These are phyloP conservation scores for Leptopilina boulardi DNA, from an alignment of 1,140 invertebrate genomes.

Conservation along the genomic window DNA sequence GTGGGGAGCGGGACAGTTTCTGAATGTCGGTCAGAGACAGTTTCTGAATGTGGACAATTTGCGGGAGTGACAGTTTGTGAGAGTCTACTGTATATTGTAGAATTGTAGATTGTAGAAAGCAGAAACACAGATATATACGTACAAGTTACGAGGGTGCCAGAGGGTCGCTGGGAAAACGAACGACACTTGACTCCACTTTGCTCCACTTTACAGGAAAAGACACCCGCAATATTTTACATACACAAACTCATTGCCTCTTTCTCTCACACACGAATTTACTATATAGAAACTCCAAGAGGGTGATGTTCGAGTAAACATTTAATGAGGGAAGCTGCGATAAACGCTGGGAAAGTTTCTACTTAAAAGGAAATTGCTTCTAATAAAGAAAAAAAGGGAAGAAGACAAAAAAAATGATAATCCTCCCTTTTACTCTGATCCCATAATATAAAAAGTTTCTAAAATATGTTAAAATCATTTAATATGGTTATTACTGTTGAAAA, in stretches of 20 bases:
- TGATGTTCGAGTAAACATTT: slow-evolving; percentile 37
- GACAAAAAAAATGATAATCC: slow-evolving; percentile 13
- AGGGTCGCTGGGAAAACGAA: slow-evolving; percentile 62
- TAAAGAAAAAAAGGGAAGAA: slow-evolving; percentile 33
- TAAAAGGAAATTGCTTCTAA: slow-evolving; percentile 34
- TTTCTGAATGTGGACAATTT: too few relatives aligned
- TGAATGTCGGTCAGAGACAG: too few relatives aligned
- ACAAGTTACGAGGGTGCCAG: slow-evolving; percentile 53
- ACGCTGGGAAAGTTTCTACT: slow-evolving; percentile 36
- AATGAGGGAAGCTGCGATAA: slow-evolving; percentile 32
- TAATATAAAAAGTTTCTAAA: slow-evolving; percentile 3
- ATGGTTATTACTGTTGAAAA: neutral
- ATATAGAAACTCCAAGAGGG: slow-evolving; percentile 18
- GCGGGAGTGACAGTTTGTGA: too few relatives aligned
- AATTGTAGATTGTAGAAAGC: slow-evolving; percentile 25
- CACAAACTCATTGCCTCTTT: slow-evolving; percentile 16
- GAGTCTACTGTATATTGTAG: too few relatives aligned
- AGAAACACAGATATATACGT: slow-evolving; percentile 37
- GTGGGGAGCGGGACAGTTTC: too few relatives aligned
- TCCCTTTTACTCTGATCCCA: slow-evolving; percentile 6
- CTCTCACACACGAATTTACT: slow-evolving; percentile 13
- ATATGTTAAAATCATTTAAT: neutral
- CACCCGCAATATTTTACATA: slow-evolving; percentile 37
- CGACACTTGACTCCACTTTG: slow-evolving; percentile 70
- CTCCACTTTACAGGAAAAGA: slow-evolving; percentile 48